Evolutionary conservation across 2,797 vertebrate species (phyloP).

Genomic region (Uromys caudimaculatus): DNA sequence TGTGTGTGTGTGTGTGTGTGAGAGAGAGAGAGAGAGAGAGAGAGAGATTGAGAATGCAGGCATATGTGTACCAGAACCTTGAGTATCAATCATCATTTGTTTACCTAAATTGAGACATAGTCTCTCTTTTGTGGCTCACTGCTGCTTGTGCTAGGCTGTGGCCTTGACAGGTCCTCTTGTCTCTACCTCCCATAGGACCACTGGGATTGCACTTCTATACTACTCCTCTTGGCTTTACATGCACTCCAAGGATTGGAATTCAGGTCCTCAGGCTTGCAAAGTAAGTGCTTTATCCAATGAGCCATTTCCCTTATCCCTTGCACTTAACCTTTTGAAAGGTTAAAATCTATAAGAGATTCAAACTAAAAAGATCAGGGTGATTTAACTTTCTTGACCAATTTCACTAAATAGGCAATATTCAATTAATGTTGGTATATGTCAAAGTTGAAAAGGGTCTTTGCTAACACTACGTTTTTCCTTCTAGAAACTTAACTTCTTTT

Average conservation of each 20-base stretch:
- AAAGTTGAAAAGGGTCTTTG: conserved; percentile 4
- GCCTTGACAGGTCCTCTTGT: background rate
- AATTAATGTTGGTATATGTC: conserved; percentile 9
- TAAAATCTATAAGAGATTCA: background rate
- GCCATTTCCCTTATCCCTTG: background rate
- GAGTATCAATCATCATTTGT: background rate
- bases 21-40: too few species aligned
- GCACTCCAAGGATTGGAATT: background rate
- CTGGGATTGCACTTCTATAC: background rate
- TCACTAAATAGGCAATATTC: conserved; percentile 9
- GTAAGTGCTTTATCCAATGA: background rate
- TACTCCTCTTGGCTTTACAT: background rate
- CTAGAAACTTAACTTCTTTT: conserved; percentile 46
- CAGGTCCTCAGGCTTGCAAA: background rate
- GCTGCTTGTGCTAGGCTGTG: too few species aligned
- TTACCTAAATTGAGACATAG: background rate
- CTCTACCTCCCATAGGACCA: background rate
- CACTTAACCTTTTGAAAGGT: background rate
- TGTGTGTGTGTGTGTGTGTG: background rate
- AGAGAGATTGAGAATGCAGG: too few species aligned
- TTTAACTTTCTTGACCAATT: conserved; percentile 23
- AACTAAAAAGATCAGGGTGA: background rate
- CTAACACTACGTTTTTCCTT: background rate
- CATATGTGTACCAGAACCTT: background rate
- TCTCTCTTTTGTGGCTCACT: background rate